Base-by-base conservation (phyloP, 2,888 invertebrate genomes). In the Merodon equestris region DNA sequence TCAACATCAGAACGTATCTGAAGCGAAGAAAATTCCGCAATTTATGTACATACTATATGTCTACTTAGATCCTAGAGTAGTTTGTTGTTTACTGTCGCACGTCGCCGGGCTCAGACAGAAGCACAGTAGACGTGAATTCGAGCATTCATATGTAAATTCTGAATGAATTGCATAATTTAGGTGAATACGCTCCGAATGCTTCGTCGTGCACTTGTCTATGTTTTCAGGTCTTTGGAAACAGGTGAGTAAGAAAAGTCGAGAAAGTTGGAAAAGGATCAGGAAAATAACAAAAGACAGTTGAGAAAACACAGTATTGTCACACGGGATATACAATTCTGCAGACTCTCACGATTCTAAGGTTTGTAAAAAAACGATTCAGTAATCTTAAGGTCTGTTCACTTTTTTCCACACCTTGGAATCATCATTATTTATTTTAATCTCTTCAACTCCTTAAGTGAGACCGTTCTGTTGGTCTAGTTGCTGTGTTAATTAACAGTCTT, bases 111-210 rank as follows among this genome's bases (percentile, higher is more conserved):
- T 42, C 15, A 47, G 27, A 45, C 51, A 57, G 34, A 38, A 58
- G 66, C 61, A 45, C 47, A 63, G 45, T 34, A 60, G 47, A 61
- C 70, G 60, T 51, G 60, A 79, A 68, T 63, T 67, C 54, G 58
- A 64, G 70, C 68, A 79, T 79, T 79, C 74, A 79, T 74, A 79
- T 79, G 79, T 70, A 79, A 79, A 79, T 79, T 79, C 54, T 64
- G 64, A 64, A 79, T 70, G 70, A 74, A 79, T 64, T 79, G 74
- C 74, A 79, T 74, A 74, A 73, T 58, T 68, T 73, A 79, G 60
- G 34, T 63, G 73, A 63, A 48, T 40, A 56, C 19, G 27, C 40
- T 48, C 56, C 61, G 73, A 45, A 47, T 77, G 77, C 72, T 72
- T 77, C 61, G 66, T 44, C 42, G 74, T 50, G 60, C 54, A 60